phyloP scores from a whole-genome alignment of 2,888 invertebrate genomes.

The Carabus problematicus region DNA sequence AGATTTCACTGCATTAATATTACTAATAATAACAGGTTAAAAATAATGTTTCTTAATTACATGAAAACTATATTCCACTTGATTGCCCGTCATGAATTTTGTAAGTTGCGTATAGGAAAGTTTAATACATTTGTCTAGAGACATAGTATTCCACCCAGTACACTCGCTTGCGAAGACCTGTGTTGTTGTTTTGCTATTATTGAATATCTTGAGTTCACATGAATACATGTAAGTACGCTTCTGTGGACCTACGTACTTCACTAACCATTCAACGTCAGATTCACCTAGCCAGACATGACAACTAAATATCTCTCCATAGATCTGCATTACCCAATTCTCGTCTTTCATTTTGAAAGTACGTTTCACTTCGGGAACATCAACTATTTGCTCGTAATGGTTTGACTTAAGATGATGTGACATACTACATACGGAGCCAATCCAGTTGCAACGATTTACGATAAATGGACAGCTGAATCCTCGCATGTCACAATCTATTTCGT shows the following conservation, averaged over 20 bases:
- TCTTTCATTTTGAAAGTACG: constrained; percentile 15
- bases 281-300: constrained; percentile 29
- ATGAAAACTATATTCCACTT: constrained; percentile 1
- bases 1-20: too few species aligned
- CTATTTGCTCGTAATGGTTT: constrained; percentile 5
- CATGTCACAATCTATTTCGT: constrained; percentile 22
- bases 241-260: constrained; percentile 30
- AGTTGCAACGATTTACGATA: constrained; percentile 18
- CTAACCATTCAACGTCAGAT: constrained; percentile 23
- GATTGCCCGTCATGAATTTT: constrained; percentile 12
- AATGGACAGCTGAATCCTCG: constrained; percentile 30
- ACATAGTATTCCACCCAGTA: constrained; percentile 30
- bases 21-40: neutral
- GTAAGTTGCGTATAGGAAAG: constrained; percentile 5
- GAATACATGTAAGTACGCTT: neutral
- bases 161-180: constrained; percentile 14
- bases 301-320: constrained; percentile 23
- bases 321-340: constrained; percentile 24
- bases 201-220: constrained; percentile 25
- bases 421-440: constrained; percentile 11
- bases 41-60: constrained; percentile 2
- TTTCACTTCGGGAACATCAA: neutral
- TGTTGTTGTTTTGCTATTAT: constrained; percentile 5
- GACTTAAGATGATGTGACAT: constrained; percentile 17
- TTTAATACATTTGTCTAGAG: constrained; percentile 24